phyloP scores from a whole-genome alignment of 2,888 invertebrate species.

The Phortica magna region DNA sequence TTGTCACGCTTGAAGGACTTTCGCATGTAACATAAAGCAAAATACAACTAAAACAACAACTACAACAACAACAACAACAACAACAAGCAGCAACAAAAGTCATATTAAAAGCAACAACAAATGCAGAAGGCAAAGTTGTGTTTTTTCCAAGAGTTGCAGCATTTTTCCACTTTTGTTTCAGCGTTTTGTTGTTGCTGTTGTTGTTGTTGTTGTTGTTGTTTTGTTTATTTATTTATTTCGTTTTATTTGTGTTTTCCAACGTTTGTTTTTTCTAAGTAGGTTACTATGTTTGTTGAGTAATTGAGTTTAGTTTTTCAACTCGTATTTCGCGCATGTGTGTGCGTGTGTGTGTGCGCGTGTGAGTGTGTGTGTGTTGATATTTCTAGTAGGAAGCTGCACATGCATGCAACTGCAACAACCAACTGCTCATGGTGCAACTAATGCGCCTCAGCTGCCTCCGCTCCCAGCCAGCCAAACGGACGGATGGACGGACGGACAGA shows the following conservation, averaged over 20 bases:
- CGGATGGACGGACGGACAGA: background rate
- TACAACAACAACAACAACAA: conserved; percentile 22
- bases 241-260: conserved; percentile 37
- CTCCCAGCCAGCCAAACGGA: background rate
- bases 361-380: conserved; percentile 17
- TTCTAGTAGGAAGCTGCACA: conserved; percentile 34
- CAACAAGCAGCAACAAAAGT: conserved; percentile 34
- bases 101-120: conserved; percentile 68
- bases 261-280: conserved; percentile 65
- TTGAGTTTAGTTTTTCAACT: conserved; percentile 68
- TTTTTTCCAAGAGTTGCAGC: background rate
- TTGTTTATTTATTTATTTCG: conserved; percentile 51
- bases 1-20: conserved; percentile 73
- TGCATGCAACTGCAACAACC: conserved; percentile 27
- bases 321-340: background rate
- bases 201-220: too few species aligned
- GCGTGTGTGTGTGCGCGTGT: too few species aligned
- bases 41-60: conserved; percentile 30
- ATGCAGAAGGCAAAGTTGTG: conserved; percentile 56
- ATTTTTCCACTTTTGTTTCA: conserved; percentile 45
- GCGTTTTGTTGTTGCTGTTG: conserved; percentile 55
- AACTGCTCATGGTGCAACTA: conserved; percentile 6
- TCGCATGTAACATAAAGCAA: conserved; percentile 44
- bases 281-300: conserved; percentile 72
- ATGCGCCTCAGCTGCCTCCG: too few species aligned